Evolutionary conservation across 2,797 vertebrate genomes (phyloP).

Genomic region (Phataginus tetradactyla): DNA sequence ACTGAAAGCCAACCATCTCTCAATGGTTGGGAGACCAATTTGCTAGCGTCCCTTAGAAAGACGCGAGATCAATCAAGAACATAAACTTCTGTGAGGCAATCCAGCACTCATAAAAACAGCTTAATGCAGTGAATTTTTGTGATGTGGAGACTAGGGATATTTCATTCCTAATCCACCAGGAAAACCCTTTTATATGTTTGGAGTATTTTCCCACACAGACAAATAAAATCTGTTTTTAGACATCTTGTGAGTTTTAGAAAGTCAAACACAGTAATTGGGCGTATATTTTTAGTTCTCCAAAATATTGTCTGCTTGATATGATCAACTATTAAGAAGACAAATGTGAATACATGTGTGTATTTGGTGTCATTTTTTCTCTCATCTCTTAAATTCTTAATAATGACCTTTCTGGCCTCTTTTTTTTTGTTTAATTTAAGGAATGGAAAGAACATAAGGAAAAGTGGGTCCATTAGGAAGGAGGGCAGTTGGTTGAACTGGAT

Average conservation of each 20-base stretch:
- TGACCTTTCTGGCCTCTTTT: neutral
- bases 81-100: constrained; percentile 42
- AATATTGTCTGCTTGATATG: constrained; percentile 7
- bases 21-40: neutral
- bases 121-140: constrained; percentile 44
- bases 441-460: neutral
- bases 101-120: constrained; percentile 19
- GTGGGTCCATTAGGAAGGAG: neutral
- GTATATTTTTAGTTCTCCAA: constrained; percentile 35
- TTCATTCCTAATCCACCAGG: constrained; percentile 49
- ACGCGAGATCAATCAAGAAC: constrained; percentile 28
- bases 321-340: neutral
- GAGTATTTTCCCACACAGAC: constrained; percentile 46
- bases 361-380: neutral
- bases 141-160: constrained; percentile 41
- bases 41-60: constrained; percentile 15
- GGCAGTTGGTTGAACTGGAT: neutral
- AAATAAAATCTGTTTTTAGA: constrained; percentile 54
- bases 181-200: constrained; percentile 58
- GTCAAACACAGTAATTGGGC: constrained; percentile 8
- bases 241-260: constrained; percentile 30
- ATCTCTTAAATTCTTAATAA: constrained; percentile 12
- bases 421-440: neutral
- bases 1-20: neutral
- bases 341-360: neutral